These are phyloP conservation scores for Elanus axillaris DNA, from an alignment of 2,113 vertebrate genomes.

Conservation along the genomic window DNA sequence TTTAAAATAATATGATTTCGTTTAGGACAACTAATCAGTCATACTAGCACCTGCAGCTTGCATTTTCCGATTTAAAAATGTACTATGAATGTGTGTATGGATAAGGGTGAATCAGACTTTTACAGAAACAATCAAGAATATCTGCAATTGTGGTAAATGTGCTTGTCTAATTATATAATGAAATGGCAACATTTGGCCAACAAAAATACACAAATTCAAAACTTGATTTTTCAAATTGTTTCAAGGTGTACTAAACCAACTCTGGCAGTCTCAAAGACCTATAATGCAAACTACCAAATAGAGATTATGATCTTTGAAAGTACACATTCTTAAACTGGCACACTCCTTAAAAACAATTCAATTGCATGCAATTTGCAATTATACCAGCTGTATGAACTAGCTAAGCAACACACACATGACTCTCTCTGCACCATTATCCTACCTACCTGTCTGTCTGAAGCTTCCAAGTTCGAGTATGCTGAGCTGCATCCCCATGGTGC, in stretches of 20 bases:
- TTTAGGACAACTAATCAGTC: background rate
- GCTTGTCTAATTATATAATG: background rate
- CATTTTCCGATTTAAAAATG: background rate
- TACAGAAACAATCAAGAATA: background rate
- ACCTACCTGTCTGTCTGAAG: constrained; percentile 89
- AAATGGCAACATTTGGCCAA: background rate
- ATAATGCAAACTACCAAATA: background rate
- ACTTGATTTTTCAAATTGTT: background rate
- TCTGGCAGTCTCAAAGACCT: background rate
- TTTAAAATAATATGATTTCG: fast-evolving
- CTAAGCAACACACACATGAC: background rate
- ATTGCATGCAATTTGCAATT: background rate
- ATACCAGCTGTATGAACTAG: background rate
- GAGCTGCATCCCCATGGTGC: constrained; percentile 96
- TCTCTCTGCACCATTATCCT: background rate
- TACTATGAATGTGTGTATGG: background rate
- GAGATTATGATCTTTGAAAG: background rate
- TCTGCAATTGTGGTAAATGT: background rate
- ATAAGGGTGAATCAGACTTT: background rate
- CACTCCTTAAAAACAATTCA: background rate
- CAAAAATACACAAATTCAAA: background rate
- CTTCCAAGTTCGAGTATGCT: constrained; percentile 98
- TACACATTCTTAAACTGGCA: fast-evolving
- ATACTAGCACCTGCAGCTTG: background rate
- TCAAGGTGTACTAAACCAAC: background rate